A percentile compares a stretch with the other conserved stretches of the same genome.
phyloP scores from a whole-genome alignment of 2,113 vertebrate species.

The Thomomys bottae region DNA sequence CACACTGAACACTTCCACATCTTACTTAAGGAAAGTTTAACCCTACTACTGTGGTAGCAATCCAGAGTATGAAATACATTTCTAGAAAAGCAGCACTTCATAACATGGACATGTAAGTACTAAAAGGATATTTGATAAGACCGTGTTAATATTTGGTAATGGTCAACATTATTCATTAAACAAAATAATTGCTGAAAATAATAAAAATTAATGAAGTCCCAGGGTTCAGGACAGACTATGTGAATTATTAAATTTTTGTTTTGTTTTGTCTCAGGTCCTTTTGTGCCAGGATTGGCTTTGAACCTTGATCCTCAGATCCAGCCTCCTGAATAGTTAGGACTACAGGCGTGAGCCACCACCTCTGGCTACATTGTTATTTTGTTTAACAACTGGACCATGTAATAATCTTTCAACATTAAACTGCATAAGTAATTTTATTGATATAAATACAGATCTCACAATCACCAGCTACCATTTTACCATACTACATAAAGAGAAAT shows the following conservation, averaged over 20 bases:
- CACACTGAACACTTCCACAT: background rate
- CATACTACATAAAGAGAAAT: constrained; percentile 39
- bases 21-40: constrained; percentile 3
- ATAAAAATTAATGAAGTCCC: constrained; percentile 25
- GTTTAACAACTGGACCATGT: constrained; percentile 31
- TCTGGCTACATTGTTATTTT: background rate
- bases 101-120: background rate
- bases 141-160: constrained; percentile 12
- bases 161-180: constrained; percentile 19
- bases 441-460: constrained; percentile 56
- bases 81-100: constrained; percentile 28
- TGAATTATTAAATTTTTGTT: no score
- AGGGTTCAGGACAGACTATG: background rate
- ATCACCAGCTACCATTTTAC: constrained; percentile 33
- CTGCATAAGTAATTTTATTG: constrained; percentile 59
- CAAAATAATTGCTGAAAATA: constrained; percentile 37
- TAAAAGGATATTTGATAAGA: background rate
- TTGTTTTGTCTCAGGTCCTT: no score
- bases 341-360: no score
- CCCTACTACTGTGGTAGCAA: constrained; percentile 9
- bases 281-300: no score
- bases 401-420: constrained; percentile 54
- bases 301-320: no score
- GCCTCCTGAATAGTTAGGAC: no score
- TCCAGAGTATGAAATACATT: constrained; percentile 16